A percentile compares a stretch with the other conserved stretches of the same genome.
Evolutionary conservation across 2,113 vertebrate genomes (phyloP).

Genomic region (Elgaria multicarinata): DNA sequence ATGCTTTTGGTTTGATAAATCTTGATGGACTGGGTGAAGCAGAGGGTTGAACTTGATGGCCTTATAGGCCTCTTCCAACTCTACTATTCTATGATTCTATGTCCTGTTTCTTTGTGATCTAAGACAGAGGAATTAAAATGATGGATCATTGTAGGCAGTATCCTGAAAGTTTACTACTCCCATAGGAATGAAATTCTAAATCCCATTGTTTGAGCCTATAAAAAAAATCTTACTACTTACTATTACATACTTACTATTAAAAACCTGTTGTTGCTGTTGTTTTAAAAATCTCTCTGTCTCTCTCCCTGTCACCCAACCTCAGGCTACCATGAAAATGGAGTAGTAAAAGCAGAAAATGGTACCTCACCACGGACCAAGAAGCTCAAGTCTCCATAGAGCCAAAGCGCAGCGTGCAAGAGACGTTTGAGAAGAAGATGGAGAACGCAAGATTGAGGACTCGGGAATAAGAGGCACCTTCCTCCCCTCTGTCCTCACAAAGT

Average conservation of each 20-base stretch:
- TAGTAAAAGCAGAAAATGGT: constrained; percentile 93
- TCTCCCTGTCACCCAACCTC: constrained; percentile 44
- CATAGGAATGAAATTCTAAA: neutral
- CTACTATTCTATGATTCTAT: too few species aligned
- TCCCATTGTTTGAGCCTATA: neutral
- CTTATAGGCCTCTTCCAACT: too few species aligned
- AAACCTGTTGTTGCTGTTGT: neutral
- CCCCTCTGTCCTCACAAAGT: constrained; percentile 12
- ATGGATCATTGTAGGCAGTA: neutral
- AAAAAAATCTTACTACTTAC: neutral
- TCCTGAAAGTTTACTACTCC: neutral
- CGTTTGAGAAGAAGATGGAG: constrained; percentile 33
- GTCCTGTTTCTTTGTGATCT: neutral
- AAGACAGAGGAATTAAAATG: neutral
- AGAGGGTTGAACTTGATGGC: too few species aligned
- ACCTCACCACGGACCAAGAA: constrained; percentile 93
- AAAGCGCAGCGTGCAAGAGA: constrained; percentile 54
- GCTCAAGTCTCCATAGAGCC: constrained; percentile 89
- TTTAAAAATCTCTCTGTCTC: neutral
- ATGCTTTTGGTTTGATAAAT: neutral
- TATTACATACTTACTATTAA: neutral
- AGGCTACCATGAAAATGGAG: constrained; percentile 93
- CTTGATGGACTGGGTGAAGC: neutral
- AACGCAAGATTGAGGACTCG: neutral
- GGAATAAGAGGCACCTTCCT: constrained; percentile 48